Percentiles rank a stretch among this genome's conserved stretches.
phyloP scores from a whole-genome alignment of 2,797 vertebrate genomes.

The Enteromius anoplus region DNA sequence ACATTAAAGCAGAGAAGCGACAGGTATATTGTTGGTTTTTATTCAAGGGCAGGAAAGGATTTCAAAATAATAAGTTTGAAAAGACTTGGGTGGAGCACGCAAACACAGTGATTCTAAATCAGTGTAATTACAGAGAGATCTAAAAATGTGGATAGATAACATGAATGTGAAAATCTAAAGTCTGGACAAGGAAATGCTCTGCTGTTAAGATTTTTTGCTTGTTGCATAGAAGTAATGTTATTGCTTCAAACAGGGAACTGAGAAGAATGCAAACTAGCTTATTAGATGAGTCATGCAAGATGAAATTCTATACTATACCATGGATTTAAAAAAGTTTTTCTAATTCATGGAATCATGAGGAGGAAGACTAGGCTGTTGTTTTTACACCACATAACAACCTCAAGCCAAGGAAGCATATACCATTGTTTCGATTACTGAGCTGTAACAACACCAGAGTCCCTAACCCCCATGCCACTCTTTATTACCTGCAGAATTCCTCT shows the following conservation, averaged over 20 bases:
- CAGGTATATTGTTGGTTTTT: neutral
- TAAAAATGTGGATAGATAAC: neutral
- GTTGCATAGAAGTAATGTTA: neutral
- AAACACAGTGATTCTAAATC: neutral
- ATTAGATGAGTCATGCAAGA: neutral
- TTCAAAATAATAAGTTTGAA: neutral
- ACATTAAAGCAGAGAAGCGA: neutral
- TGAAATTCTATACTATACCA: neutral
- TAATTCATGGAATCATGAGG: neutral
- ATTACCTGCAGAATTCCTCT: neutral
- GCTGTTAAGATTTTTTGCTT: neutral
- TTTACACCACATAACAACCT: neutral
- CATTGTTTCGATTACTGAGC: neutral
- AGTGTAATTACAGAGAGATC: neutral
- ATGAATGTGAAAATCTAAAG: neutral
- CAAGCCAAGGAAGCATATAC: neutral
- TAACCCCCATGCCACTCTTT: neutral
- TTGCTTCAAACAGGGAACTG: neutral
- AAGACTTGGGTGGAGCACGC: neutral
- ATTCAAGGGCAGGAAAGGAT: neutral
- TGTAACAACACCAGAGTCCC: neutral
- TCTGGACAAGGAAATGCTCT: neutral
- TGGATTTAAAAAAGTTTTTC: neutral
- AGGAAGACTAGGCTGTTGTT: conserved; percentile 8
- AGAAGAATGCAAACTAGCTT: neutral